Percentiles rank a stretch among this genome's conserved stretches.
Evolutionary conservation across 2,888 invertebrate genomes (phyloP).

Genomic region (Nemoura dubitans): DNA sequence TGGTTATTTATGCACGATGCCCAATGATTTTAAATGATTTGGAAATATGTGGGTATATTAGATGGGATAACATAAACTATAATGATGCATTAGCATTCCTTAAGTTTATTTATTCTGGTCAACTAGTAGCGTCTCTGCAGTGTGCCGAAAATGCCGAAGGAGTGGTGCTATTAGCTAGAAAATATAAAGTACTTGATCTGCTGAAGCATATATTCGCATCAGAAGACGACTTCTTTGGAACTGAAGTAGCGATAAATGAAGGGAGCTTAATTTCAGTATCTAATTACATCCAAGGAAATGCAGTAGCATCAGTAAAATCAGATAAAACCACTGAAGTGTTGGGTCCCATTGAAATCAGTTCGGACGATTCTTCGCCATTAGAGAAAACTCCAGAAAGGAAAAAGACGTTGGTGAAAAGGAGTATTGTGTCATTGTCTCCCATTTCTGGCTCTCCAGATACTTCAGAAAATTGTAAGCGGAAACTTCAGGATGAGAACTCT

Average conservation of each 20-base stretch:
- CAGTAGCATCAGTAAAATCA: background rate
- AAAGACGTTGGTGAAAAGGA: background rate
- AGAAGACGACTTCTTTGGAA: background rate
- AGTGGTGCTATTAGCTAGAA: slow-evolving; percentile 55
- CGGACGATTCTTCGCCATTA: slow-evolving; percentile 1
- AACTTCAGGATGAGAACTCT: background rate
- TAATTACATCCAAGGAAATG: background rate
- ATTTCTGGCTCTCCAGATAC: background rate
- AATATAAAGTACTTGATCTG: slow-evolving; percentile 56
- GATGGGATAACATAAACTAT: slow-evolving; percentile 53
- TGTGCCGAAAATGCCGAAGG: slow-evolving; percentile 52
- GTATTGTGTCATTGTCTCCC: background rate
- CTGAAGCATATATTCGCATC: slow-evolving; percentile 54
- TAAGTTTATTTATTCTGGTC: slow-evolving; percentile 59
- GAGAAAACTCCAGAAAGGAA: background rate
- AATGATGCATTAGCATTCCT: slow-evolving; percentile 57
- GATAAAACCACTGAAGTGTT: background rate
- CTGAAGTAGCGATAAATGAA: background rate
- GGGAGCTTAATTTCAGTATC: background rate
- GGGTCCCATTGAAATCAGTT: slow-evolving; percentile 29
- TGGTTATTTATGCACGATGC: slow-evolving; percentile 61
- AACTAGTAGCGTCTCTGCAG: slow-evolving; percentile 53
- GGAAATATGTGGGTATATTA: slow-evolving; percentile 49
- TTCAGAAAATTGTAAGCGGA: background rate
- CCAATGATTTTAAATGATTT: slow-evolving; percentile 59